These are phyloP conservation scores for Trialeurodes vaporariorum DNA, from an alignment of 1,140 invertebrate genomes.

Conservation along the genomic window DNA sequence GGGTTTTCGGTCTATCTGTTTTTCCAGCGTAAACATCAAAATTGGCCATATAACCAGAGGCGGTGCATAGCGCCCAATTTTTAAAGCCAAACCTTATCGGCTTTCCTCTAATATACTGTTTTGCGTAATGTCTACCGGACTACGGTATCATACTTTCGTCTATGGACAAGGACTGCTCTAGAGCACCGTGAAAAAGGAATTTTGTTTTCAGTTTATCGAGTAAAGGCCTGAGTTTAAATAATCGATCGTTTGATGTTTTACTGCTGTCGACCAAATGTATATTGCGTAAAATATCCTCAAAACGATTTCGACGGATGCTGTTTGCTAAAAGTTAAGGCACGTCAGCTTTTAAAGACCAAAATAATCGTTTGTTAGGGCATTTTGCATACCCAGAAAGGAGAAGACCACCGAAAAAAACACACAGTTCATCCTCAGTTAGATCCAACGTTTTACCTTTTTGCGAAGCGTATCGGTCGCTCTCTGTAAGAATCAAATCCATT, in stretches of 20 bases:
- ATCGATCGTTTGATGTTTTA: conserved; percentile 7
- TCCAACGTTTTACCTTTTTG: no score
- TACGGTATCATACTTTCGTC: conserved; percentile 21
- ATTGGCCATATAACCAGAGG: conserved; percentile 13
- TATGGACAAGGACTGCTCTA: conserved; percentile 32
- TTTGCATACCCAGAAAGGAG: conserved; percentile 6
- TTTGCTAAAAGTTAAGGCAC: not conserved
- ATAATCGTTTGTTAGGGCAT: conserved; percentile 3
- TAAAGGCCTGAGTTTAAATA: conserved; percentile 6
- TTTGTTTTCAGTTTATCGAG: conserved; percentile 6
- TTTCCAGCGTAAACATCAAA: conserved; percentile 15
- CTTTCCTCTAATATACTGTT: conserved; percentile 23
- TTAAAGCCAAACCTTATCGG: conserved; percentile 37
- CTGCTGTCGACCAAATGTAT: conserved; percentile 7
- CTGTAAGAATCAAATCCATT: no score
- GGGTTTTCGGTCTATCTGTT: conserved; percentile 1
- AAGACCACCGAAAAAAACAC: conserved; percentile 3
- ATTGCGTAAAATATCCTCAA: conserved; percentile 4
- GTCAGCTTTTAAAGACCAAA: conserved; percentile 7
- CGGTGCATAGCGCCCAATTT: conserved; percentile 26
- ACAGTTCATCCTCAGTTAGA: no score
- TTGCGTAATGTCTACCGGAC: conserved; percentile 17
- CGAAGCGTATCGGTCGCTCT: no score
- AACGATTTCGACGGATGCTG: conserved; percentile 3
- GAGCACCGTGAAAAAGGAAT: conserved; percentile 26